Evolutionary conservation across 2,797 vertebrate genomes (phyloP), one percentile per base, ranked within the genome.

Genomic region (Microctenopoma lineatum): DNA sequence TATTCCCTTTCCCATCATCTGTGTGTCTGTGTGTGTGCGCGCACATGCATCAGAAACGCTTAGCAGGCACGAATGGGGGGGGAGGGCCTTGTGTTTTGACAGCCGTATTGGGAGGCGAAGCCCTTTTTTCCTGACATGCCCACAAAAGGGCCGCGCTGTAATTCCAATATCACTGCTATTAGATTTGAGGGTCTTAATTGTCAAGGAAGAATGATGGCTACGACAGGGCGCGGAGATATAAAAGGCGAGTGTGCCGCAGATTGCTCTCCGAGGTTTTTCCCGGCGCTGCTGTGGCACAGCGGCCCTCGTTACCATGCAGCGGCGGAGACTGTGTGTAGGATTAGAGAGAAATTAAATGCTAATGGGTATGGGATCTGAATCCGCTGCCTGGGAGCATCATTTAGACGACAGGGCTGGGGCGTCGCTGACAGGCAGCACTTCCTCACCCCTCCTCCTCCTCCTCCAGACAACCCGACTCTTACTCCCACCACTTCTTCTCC

Each of bases 271-370:
- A 83, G 90, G 79, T 66, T 78, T 80, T 78, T n/a, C n/a, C 39
- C 13, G 15, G 56, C 3, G 45, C 77, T 61, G 72, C 84, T 5
- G 57, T 72, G 77, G 77, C 72, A 70, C 77, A n/a, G 81, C 64
- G 70, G 84, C 84, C 87, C 88, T 90, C 47, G 90, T 91, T 91
- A 87, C 84, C 73, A 89, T 87, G 89, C 83, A 68, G 87, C 74
- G 10, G 75, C 80, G 70, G 75, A 84, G 88, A 77, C 81, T 71
- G 83, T 81, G 77, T 90, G 92, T 91, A 89, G 89, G 90, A 93
- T 94, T 93, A 93, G 89, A 94, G 86, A 91, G 90, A 94, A 94
- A 95, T 94, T 92, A 94, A 94, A 94, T 94, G 93, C 92, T 94
- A 94, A 94, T 94, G 92, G 93, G 92, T 88, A 92, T 90, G 89